A percentile compares a stretch with the other conserved stretches of the same genome.
Evolutionary conservation across 2,888 invertebrate genomes (phyloP).

Genomic region (Pseudococcus longispinus): DNA sequence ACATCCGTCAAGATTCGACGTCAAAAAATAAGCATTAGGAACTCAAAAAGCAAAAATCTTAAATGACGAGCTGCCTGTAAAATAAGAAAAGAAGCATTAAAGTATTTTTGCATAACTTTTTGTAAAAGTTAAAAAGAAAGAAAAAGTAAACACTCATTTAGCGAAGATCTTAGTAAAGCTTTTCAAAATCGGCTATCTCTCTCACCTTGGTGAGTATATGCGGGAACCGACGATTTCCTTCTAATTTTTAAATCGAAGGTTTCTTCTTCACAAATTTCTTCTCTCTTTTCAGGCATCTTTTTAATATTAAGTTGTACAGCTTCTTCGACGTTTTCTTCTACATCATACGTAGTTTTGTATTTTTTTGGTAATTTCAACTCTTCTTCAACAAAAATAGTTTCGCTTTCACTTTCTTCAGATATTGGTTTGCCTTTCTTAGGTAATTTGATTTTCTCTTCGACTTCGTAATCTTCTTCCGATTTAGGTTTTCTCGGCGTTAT

Average conservation of each 20-base stretch:
- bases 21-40: not conserved
- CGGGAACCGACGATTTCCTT: conserved; percentile 65
- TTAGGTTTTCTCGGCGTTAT: conserved; percentile 25
- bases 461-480: not conserved
- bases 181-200: not conserved
- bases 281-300: conserved; percentile 60
- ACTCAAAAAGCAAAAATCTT: not conserved
- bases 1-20: not conserved
- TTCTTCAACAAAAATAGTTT: conserved; percentile 21
- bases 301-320: conserved; percentile 66
- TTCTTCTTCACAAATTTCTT: conserved; percentile 70
- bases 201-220: conserved; percentile 61
- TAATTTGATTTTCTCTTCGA: conserved; percentile 3
- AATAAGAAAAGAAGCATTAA: conserved; percentile 12
- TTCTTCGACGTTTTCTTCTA: conserved; percentile 71
- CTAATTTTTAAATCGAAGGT: conserved; percentile 76
- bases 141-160: not conserved
- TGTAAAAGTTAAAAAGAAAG: not conserved
- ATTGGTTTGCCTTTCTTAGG: conserved; percentile 61
- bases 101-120: not conserved
- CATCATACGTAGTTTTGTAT: conserved; percentile 66
- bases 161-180: not conserved
- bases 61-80: not conserved
- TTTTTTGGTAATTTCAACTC: conserved; percentile 56
- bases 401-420: conserved; percentile 60